Percentiles rank a stretch among this genome's conserved stretches.
Conservation (phyloP, 1,140 invertebrate genomes). For the Drosophila dunni region DNA sequence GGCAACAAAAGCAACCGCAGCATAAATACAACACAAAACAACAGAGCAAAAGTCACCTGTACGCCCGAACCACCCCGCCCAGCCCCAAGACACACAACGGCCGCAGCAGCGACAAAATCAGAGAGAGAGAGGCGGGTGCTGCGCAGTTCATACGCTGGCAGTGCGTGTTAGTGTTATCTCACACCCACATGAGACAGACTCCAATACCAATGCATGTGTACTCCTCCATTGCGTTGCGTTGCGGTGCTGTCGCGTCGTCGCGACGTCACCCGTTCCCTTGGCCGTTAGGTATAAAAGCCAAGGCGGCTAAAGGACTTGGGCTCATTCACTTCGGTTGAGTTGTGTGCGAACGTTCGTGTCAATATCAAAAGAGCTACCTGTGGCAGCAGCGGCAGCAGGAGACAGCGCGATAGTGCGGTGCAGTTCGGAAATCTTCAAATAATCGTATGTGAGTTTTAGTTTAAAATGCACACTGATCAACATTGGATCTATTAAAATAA, state of each 20-base stretch:
- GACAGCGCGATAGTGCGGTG: constrained; percentile 28
- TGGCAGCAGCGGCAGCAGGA: constrained; percentile 34
- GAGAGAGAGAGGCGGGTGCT: constrained; percentile 10
- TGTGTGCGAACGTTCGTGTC: constrained; percentile 51
- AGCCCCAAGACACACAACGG: not conserved
- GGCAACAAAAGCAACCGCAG: constrained; percentile 45
- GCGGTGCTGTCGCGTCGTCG: constrained; percentile 22
- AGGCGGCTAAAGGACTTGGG: constrained; percentile 50
- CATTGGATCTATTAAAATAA: no score
- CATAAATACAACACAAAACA: constrained; percentile 28
- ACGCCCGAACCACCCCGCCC: no score
- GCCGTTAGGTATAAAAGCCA: constrained; percentile 52
- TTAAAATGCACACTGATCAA: not conserved
- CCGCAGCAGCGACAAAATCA: not conserved
- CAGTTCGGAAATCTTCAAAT: constrained; percentile 22
- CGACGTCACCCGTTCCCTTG: constrained; percentile 35
- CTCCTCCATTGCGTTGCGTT: constrained; percentile 17
- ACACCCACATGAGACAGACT: constrained; percentile 24
- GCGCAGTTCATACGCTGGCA: constrained; percentile 34
- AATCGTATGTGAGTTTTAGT: constrained; percentile 45
- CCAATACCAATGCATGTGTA: constrained; percentile 3
- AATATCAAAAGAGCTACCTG: constrained; percentile 48
- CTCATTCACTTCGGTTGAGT: constrained; percentile 63
- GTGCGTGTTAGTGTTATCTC: constrained; percentile 42
- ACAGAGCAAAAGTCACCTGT: constrained; percentile 41